phyloP scores from a whole-genome alignment of 1,140 invertebrate species.

The Gerris buenoi region DNA sequence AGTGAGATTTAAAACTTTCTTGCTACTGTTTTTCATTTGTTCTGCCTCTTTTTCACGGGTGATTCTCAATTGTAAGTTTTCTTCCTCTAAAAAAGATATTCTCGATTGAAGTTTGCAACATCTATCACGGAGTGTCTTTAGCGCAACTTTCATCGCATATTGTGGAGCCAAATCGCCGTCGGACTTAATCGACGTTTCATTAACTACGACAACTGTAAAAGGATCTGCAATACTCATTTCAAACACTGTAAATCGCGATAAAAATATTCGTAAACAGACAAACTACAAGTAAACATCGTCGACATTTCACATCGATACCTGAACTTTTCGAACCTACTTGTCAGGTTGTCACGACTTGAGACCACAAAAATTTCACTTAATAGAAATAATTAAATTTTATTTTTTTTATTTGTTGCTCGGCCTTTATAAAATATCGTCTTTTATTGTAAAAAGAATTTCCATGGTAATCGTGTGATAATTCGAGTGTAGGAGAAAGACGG shows the following conservation, averaged over 20 bases:
- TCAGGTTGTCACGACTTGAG: background rate
- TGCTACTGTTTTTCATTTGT: no score
- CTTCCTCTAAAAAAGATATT: slow-evolving; percentile 49
- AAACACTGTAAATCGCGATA: background rate
- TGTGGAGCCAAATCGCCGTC: slow-evolving; percentile 27
- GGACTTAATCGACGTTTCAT: background rate
- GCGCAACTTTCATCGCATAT: slow-evolving; percentile 51
- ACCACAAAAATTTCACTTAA: background rate
- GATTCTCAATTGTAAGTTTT: slow-evolving; percentile 48
- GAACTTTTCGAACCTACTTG: background rate
- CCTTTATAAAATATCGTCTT: no score
- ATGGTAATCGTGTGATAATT: no score
- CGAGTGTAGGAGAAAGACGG: no score
- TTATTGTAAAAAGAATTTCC: no score
- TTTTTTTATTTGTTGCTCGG: no score
- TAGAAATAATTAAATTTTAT: background rate
- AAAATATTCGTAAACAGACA: background rate
- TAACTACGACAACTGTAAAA: background rate
- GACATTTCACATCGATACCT: background rate
- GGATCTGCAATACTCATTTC: background rate
- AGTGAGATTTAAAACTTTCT: no score
- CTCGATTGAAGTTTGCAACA: slow-evolving; percentile 54
- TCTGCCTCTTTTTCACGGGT: slow-evolving; percentile 33
- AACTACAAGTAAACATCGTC: background rate
- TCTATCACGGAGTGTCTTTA: slow-evolving; percentile 62